These are phyloP conservation scores for Dysidea cf. avara DNA, from an alignment of 37 sponge, comb jelly and placozoan species.

Conservation along the genomic window DNA sequence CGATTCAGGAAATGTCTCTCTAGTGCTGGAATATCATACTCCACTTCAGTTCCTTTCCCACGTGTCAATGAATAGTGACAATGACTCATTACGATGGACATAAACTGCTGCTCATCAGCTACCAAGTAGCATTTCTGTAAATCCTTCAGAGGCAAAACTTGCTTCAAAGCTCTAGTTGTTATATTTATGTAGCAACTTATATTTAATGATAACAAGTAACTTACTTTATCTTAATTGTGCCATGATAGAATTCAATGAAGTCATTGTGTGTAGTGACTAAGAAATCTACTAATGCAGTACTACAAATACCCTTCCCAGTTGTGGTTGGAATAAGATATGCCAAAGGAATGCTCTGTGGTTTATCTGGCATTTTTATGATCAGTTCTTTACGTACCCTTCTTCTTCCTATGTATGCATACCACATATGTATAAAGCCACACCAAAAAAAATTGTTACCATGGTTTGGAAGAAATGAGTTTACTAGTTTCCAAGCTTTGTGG, in stretches of 20 bases:
- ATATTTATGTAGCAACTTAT: no score
- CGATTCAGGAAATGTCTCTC: slow-evolving; percentile 67
- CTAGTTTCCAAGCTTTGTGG: slow-evolving; percentile 59
- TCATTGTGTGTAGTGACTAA: slow-evolving; percentile 64
- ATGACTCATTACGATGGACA: slow-evolving; percentile 62
- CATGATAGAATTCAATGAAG: no score
- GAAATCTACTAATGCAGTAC: slow-evolving; percentile 63
- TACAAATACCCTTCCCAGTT: slow-evolving; percentile 62
- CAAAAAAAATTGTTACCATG: slow-evolving; percentile 42
- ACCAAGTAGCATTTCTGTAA: slow-evolving; percentile 53
- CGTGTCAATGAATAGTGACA: slow-evolving; percentile 64
- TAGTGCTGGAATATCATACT: slow-evolving; percentile 59
- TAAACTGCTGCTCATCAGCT: slow-evolving; percentile 54
- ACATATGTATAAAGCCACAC: no score
- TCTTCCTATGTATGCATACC: neutral
- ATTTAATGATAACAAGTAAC: no score
- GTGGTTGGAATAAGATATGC: slow-evolving; percentile 73
- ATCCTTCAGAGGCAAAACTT: slow-evolving; percentile 43
- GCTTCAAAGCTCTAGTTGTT: slow-evolving; percentile 24
- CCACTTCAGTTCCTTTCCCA: slow-evolving; percentile 55
- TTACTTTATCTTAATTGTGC: no score
- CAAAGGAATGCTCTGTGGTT: neutral
- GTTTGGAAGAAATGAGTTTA: slow-evolving; percentile 43
- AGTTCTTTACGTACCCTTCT: slow-evolving; percentile 7
- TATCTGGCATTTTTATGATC: neutral